A percentile compares a stretch with the other conserved stretches of the same genome.
Conservation (phyloP, 2,888 invertebrate species). For the Lydus trimaculatus region DNA sequence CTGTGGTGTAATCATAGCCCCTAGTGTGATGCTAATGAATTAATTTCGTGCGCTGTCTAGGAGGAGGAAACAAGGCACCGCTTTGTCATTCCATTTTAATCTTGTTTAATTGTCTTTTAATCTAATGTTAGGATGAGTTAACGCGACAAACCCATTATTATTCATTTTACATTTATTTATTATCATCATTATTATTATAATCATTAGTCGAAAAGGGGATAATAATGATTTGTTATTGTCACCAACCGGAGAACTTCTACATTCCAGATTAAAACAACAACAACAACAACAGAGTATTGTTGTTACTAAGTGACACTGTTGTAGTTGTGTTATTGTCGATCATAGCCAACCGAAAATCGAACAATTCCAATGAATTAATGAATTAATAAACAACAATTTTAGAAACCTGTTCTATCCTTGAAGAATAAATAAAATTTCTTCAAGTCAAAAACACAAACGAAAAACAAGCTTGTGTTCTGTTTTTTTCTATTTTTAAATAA, state of each 20-base stretch:
- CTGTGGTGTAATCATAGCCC: conserved; percentile 40
- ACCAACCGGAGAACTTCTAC: not conserved
- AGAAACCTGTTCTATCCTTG: not conserved
- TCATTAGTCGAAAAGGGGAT: no score
- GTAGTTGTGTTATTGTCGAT: not conserved
- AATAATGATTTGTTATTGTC: not conserved
- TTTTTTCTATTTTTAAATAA: not conserved
- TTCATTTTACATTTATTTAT: conserved; percentile 21
- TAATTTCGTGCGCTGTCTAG: conserved; percentile 48
- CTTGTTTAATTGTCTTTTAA: conserved; percentile 50
- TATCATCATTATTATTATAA: not conserved
- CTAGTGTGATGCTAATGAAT: conserved; percentile 49
- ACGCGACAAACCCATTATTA: conserved; percentile 34
- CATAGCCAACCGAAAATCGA: not conserved
- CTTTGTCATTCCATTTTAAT: conserved; percentile 52
- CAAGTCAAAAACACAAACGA: not conserved
- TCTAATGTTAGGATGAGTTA: conserved; percentile 35
- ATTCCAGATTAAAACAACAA: not conserved
- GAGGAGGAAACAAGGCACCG: conserved; percentile 43
- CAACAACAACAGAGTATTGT: not conserved
- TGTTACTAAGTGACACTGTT: not conserved
- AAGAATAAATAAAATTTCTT: not conserved
- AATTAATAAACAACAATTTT: not conserved
- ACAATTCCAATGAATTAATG: not conserved
- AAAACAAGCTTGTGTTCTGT: not conserved